Base-by-base conservation (phyloP, 2,888 invertebrate species). In the Trachelus iudaicus region DNA sequence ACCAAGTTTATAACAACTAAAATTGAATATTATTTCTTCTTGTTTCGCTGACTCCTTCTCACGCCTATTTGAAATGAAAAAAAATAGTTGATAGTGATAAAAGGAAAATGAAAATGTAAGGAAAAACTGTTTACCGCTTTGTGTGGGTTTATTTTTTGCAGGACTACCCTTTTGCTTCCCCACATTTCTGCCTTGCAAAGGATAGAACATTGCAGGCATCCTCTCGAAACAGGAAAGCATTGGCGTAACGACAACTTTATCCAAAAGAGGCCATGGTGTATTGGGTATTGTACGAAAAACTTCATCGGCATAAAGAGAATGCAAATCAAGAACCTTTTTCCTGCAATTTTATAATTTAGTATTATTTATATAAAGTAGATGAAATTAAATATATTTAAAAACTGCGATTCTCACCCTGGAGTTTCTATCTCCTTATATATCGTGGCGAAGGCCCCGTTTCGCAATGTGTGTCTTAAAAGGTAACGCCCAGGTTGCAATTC, bases 181-280 rank as follows among this genome's bases (percentile, higher is more conserved):
- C 15, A 6, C 40, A 40, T 40, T 40, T 40, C 15, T 15, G 40
- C 40, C 40, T 40, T 40, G 4, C 40, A 15, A 40, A 69, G 83
- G 83, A 78, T 79, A 30, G 79, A 85, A 89, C 84, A 85, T 85
- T n/a, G 85, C 87, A 33, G 89, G 89, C 87, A 88, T 86, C 79
- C 83, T 83, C 11, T 84, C 79, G 77, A 82, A 85, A 33, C 12
- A 73, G 30, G 78, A 83, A 0, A 76, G 77, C 40, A 77, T 73
- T 31, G 89, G 89, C 23, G 86, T 87, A 30, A 83, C 73, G n/a
- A 87, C 78, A 23, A 76, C 79, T 80, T 80, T 87, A 76, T 89
- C 89, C 35, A 89, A 73, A n/a, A 76, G 69, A 31, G 87, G 86
- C 89, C 89, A 89, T 11, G 86, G 78, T 11, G 80, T 11, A 79